phyloP scores from a whole-genome alignment of 1,140 invertebrate genomes.

The Macrosteles quadrilineatus region DNA sequence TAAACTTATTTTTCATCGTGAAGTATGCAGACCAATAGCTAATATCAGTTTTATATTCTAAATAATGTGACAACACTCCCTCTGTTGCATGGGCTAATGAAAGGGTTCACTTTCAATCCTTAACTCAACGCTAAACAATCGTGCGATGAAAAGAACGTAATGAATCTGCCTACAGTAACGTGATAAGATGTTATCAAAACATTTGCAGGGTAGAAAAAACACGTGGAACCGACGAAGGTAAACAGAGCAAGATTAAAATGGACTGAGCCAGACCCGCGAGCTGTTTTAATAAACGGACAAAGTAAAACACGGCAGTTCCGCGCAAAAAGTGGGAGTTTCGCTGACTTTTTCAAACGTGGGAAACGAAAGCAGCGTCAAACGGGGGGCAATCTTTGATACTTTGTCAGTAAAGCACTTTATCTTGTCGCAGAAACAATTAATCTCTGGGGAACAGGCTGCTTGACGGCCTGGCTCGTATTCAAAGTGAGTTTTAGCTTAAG shows the following conservation, averaged over 20 bases:
- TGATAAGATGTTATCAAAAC: too few species aligned
- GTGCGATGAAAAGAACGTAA: too few species aligned
- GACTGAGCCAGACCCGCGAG: neutral
- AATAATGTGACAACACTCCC: too few species aligned
- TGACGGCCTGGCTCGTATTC: neutral
- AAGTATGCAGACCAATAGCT: too few species aligned
- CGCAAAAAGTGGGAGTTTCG: neutral
- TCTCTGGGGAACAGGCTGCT: neutral
- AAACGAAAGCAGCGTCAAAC: neutral
- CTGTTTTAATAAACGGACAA: conserved; percentile 6
- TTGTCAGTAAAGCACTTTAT: conserved; percentile 3
- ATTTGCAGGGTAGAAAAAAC: neutral
- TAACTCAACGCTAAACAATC: too few species aligned
- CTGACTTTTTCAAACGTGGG: neutral
- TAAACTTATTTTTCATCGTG: too few species aligned
- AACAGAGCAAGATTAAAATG: neutral
- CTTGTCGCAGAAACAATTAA: neutral
- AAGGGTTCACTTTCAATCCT: too few species aligned
- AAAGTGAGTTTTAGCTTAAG: neutral
- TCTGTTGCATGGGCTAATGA: too few species aligned
- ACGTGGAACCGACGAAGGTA: neutral
- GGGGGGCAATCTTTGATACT: conserved; percentile 9
- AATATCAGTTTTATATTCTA: too few species aligned
- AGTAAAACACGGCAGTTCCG: neutral
- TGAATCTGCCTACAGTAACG: too few species aligned